Percentiles rank a stretch among this genome's conserved stretches.
Conservation (phyloP, 2,888 invertebrate genomes). For the Malthinus seriepunctatus region DNA sequence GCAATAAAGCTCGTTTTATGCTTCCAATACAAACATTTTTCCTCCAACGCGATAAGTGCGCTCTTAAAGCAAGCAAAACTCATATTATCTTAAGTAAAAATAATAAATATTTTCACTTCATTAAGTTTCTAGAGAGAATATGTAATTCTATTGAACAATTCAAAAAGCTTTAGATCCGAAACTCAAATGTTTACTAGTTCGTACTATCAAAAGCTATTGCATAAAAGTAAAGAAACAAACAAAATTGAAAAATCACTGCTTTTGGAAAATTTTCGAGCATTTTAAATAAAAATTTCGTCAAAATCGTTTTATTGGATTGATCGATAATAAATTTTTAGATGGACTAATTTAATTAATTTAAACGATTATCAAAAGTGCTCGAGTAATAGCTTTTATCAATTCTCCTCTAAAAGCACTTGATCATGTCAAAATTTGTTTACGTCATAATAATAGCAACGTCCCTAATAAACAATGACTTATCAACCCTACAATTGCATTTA, state of each 20-base stretch:
- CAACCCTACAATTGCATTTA: slow-evolving; percentile 8
- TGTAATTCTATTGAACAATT: not conserved
- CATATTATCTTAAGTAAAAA: not conserved
- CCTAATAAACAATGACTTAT: slow-evolving; percentile 20
- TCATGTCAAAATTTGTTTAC: slow-evolving; percentile 22
- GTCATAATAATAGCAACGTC: slow-evolving; percentile 23
- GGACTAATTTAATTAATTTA: too few species aligned
- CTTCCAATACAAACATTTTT: too few species aligned
- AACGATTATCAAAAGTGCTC: too few species aligned
- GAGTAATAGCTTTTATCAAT: too few species aligned
- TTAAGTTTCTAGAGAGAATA: not conserved
- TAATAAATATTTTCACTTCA: too few species aligned
- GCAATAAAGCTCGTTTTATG: too few species aligned
- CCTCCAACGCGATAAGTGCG: too few species aligned
- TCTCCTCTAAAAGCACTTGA: slow-evolving; percentile 14
- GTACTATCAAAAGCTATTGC: not conserved
- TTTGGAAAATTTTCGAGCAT: not conserved
- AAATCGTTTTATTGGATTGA: not conserved
- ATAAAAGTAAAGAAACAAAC: not conserved
- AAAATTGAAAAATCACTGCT: too few species aligned
- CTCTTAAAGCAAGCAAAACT: too few species aligned
- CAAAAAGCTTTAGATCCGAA: too few species aligned
- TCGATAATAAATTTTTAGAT: not conserved
- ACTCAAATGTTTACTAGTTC: not conserved
- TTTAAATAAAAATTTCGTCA: not conserved